A percentile compares a stretch with the other conserved stretches of the same genome.
Conservation (phyloP, 1,140 invertebrate genomes). For the Rhagoletis zephyria region DNA sequence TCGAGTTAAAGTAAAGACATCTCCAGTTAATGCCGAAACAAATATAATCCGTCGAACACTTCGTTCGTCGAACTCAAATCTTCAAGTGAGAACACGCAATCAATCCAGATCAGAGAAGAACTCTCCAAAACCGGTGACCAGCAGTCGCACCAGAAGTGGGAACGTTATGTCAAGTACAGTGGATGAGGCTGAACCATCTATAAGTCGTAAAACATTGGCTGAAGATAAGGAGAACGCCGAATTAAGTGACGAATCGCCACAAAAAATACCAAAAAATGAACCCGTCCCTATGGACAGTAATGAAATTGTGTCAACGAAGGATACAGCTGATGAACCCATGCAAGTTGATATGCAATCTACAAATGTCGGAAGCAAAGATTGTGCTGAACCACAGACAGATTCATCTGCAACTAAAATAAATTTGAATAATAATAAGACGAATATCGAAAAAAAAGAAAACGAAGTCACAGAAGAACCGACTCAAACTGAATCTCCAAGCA, state of each 20-base stretch:
- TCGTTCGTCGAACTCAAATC: background rate
- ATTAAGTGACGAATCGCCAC: background rate
- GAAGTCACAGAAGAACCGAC: background rate
- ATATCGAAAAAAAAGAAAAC: background rate
- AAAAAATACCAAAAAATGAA: background rate
- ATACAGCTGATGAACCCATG: background rate
- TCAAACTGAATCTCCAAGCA: background rate
- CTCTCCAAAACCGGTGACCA: background rate
- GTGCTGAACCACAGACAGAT: background rate
- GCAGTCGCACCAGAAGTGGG: background rate
- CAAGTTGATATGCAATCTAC: background rate
- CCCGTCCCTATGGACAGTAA: background rate
- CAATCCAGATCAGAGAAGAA: background rate
- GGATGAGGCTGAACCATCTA: background rate
- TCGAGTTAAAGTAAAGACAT: background rate
- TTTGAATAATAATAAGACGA: no score
- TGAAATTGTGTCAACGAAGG: background rate
- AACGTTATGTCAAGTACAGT: background rate
- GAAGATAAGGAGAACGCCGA: slow-evolving; percentile 1
- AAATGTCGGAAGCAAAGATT: background rate
- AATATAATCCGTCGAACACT: background rate
- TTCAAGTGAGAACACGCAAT: background rate
- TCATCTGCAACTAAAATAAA: background rate
- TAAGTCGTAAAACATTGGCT: background rate
- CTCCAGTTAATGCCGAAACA: background rate